Evolutionary conservation across 2,113 vertebrate genomes (phyloP), one percentile per base, ranked within the genome.

Genomic region (Chelonoidis abingdonii): DNA sequence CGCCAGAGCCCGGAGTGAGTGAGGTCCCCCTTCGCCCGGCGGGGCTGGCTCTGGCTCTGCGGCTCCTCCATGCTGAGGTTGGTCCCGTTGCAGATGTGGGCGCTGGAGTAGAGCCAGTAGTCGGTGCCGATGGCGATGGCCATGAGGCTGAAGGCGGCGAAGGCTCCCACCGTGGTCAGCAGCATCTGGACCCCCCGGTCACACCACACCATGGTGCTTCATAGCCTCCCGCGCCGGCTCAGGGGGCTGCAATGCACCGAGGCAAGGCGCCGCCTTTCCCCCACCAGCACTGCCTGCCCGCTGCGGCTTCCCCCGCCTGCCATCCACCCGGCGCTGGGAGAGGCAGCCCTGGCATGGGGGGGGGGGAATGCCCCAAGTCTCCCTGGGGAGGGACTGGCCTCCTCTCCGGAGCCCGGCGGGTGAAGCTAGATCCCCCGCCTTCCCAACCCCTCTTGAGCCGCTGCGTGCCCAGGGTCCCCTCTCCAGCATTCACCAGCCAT

Each of bases 1-100:
- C 99, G 98, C 99, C 99, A 99, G 90, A 99, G 98, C 10, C 99
- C 99, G 44, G 99, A 99, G 98, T 99, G 99, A 83, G 99, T 99
- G 95, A 99, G 98, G 95, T 99, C 99, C 27, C 99, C 99, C 96
- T 94, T 98, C 87, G 98, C 98, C 97, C 98, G 97, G 95, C 97
- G 98, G 95, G 98, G 97, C 95, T 98, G 98, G 95, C 97, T 97
- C 95, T 98, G 98, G 95, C 97, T 97, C 89, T 98, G 98, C 90
- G 93, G 96, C 22, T 99, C 97, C 84, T 99, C 99, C 93, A 98
- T 49, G 93, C 98, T 98, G 90, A 98, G 97, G 98, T 99, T 99
- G 89, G 99, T 99, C 97, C 98, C 97, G 98, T 99, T 99, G 97
- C 99, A 99, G 98, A 99, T 98, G 98, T 99, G 98, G 81, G 99